A percentile compares a stretch with the other conserved stretches of the same genome.
phyloP scores from a whole-genome alignment of 2,888 invertebrate genomes.

The Desoria tigrina region DNA sequence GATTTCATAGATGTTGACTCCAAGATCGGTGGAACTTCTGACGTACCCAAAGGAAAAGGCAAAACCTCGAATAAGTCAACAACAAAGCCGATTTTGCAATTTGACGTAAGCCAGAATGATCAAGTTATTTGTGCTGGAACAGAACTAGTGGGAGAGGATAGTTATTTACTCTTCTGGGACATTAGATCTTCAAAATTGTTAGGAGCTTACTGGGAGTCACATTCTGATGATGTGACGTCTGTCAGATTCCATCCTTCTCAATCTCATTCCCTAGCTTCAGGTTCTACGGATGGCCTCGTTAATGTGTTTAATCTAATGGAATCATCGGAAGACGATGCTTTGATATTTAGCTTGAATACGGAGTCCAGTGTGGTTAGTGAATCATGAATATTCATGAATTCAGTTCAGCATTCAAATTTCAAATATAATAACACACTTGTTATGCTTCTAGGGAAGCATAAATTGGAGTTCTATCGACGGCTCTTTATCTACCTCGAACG shows the following conservation, averaged over 20 bases:
- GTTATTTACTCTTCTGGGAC: conserved; percentile 81
- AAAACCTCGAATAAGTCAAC: conserved; percentile 55
- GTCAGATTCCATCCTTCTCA: conserved; percentile 71
- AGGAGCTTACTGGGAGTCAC: conserved; percentile 81
- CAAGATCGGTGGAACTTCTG: conserved; percentile 54
- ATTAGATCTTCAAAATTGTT: conserved; percentile 63
- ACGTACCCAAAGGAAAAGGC: conserved; percentile 58
- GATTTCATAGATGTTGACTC: background rate
- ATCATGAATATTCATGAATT: background rate
- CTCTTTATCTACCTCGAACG: conserved; percentile 19
- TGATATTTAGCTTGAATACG: conserved; percentile 73
- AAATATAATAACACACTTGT: background rate
- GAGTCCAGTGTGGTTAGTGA: conserved; percentile 70
- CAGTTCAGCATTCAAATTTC: background rate
- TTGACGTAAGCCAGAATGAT: conserved; percentile 73
- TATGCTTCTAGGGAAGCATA: conserved; percentile 29
- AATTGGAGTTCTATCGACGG: conserved; percentile 28
- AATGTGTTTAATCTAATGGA: conserved; percentile 79
- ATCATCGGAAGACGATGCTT: conserved; percentile 74
- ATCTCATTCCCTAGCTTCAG: conserved; percentile 69
- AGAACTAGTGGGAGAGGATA: conserved; percentile 68
- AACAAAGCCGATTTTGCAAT: conserved; percentile 64
- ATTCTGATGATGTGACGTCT: conserved; percentile 78
- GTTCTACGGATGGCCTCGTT: conserved; percentile 80
- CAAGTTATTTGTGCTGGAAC: conserved; percentile 74